Conservation (phyloP, 2,888 invertebrate species). For the Ethmia dodecea region DNA sequence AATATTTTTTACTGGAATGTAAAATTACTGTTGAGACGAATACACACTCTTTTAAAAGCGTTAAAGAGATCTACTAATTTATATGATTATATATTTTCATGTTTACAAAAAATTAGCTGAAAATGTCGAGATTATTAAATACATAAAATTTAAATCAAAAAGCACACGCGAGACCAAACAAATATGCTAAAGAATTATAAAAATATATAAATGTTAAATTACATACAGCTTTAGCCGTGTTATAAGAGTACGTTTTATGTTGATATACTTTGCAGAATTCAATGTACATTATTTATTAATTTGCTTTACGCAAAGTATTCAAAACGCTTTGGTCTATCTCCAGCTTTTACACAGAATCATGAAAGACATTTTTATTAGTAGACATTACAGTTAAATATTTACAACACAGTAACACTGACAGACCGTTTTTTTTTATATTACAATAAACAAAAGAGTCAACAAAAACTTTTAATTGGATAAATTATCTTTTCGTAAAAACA, state of each 20-base stretch:
- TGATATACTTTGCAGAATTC: slow-evolving; percentile 59
- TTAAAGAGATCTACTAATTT: slow-evolving; percentile 54
- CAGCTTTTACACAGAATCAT: slow-evolving; percentile 70
- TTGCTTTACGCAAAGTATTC: slow-evolving; percentile 56
- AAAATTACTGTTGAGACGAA: slow-evolving; percentile 63
- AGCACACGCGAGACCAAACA: slow-evolving; percentile 36
- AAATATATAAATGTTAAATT: slow-evolving; percentile 38
- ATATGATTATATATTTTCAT: not conserved
- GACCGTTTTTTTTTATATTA: slow-evolving; percentile 19
- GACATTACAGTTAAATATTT: slow-evolving; percentile 18
- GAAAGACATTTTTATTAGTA: slow-evolving; percentile 25
- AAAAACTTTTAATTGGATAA: slow-evolving; percentile 19
- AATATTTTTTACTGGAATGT: slow-evolving; percentile 65
- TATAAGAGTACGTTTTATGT: slow-evolving; percentile 36
- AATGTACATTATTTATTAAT: slow-evolving; percentile 42
- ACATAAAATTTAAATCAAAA: slow-evolving; percentile 16
- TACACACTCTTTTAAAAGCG: slow-evolving; percentile 38
- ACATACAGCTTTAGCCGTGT: slow-evolving; percentile 59
- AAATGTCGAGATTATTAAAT: not conserved
- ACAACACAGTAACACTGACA: slow-evolving; percentile 22
- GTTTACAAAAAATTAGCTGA: not conserved
- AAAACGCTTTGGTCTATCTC: slow-evolving; percentile 82
- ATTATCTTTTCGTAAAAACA: slow-evolving; percentile 45
- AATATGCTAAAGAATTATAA: slow-evolving; percentile 36
- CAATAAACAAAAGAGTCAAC: slow-evolving; percentile 20